These are phyloP conservation scores for Pelosia muscerda DNA, from an alignment of 2,888 invertebrate genomes.

Conservation along the genomic window DNA sequence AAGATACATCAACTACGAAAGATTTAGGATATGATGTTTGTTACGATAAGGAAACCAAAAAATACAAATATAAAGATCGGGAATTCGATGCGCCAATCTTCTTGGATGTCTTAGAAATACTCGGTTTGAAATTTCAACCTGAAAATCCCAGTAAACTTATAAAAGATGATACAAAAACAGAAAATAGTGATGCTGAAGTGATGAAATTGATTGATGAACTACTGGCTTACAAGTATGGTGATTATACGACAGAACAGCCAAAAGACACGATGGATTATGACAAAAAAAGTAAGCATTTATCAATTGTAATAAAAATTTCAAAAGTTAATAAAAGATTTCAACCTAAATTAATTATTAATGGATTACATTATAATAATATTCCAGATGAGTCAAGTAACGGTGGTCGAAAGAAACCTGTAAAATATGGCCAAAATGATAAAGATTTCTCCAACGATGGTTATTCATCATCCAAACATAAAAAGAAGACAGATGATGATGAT, in stretches of 20 bases:
- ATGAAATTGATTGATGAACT: conserved; percentile 5
- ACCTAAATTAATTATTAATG: conserved; percentile 6
- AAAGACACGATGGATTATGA: neutral
- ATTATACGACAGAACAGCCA: neutral
- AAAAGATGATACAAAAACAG: neutral
- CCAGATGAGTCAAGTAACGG: conserved; percentile 6
- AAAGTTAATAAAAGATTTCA: conserved; percentile 4
- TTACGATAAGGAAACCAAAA: neutral
- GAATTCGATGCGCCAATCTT: neutral
- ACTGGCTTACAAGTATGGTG: neutral
- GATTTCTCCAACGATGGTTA: neutral
- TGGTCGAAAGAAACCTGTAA: neutral
- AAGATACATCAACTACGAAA: neutral
- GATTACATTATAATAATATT: conserved; percentile 10
- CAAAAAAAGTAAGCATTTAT: conserved; percentile 15
- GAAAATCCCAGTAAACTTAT: neutral
- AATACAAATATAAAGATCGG: conserved; percentile 6
- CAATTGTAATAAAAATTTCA: conserved; percentile 13
- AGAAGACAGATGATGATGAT: too few species aligned
- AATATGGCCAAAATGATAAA: neutral
- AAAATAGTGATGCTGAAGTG: neutral
- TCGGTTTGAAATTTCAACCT: neutral
- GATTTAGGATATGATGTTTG: conserved; percentile 12
- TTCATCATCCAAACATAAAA: too few species aligned
- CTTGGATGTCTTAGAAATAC: neutral